phyloP scores from a whole-genome alignment of 2,888 invertebrate species.

The Caenorhabditis doughertyi region DNA sequence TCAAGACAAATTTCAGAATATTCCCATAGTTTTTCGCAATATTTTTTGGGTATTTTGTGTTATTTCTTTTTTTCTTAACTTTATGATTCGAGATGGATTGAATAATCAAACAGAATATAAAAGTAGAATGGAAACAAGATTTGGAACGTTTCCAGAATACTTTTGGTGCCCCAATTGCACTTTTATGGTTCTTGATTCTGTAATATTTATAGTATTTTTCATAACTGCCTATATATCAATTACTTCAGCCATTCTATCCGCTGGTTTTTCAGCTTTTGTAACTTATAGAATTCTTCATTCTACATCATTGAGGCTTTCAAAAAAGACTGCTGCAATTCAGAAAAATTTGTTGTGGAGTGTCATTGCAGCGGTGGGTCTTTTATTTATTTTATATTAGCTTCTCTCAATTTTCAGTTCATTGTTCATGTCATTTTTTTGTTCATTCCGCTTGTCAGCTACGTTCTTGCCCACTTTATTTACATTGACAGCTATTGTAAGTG shows the following conservation, averaged over 20 bases:
- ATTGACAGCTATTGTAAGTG: neutral
- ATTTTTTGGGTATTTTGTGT: neutral
- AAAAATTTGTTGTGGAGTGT: slow-evolving; percentile 2
- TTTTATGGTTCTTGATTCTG: slow-evolving; percentile 9
- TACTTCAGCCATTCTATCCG: neutral
- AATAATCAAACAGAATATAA: slow-evolving; percentile 2
- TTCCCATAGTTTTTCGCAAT: neutral
- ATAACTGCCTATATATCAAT: neutral
- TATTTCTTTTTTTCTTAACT: neutral
- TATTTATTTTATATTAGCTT: neutral
- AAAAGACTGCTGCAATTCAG: neutral
- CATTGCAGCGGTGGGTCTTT: slow-evolving; percentile 6
- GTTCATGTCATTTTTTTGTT: slow-evolving; percentile 3
- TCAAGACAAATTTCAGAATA: neutral
- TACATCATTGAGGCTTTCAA: neutral
- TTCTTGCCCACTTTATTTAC: neutral
- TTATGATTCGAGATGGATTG: neutral
- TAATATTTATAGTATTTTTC: neutral
- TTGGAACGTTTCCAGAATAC: slow-evolving; percentile 4
- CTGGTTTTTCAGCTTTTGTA: neutral
- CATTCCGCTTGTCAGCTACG: neutral
- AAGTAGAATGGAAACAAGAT: neutral
- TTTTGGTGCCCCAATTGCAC: slow-evolving; percentile 10
- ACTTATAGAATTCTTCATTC: neutral
- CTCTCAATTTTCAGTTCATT: neutral